Conservation (phyloP, 2,113 vertebrate species). For the Ovis canadensis region DNA sequence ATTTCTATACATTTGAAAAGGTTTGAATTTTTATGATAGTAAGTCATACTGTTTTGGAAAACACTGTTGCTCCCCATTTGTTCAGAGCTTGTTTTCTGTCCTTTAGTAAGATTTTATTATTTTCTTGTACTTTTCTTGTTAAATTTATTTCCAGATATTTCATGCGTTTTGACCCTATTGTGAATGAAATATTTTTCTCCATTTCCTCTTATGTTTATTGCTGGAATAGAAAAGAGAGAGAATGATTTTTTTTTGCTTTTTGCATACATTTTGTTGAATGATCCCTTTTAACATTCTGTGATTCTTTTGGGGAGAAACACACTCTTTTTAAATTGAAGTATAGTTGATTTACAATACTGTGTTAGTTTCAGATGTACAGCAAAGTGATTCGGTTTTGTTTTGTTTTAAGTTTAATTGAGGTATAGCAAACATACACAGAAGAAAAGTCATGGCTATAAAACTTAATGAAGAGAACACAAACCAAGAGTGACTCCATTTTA, state of each 20-base stretch:
- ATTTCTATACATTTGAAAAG: neutral
- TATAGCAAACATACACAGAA: neutral
- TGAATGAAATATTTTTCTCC: neutral
- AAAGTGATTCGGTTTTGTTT: neutral
- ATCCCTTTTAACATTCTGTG: neutral
- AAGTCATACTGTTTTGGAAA: neutral
- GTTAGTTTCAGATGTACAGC: neutral
- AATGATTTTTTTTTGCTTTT: neutral
- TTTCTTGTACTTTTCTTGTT: neutral
- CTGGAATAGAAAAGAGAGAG: neutral
- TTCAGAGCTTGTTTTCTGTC: neutral
- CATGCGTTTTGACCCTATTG: neutral
- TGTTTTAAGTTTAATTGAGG: neutral
- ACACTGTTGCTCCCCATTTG: neutral
- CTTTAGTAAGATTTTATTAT: neutral
- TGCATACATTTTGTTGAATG: neutral
- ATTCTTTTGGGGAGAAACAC: neutral
- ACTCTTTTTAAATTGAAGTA: neutral
- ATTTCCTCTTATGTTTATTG: neutral
- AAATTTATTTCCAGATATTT: neutral
- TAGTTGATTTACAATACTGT: neutral
- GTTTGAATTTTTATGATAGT: neutral
- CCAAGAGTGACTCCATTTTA: neutral
- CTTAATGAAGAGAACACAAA: neutral
- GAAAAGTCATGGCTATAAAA: neutral